phyloP scores from a whole-genome alignment of 2,888 invertebrate species.

The Prionchulus punctatus region DNA sequence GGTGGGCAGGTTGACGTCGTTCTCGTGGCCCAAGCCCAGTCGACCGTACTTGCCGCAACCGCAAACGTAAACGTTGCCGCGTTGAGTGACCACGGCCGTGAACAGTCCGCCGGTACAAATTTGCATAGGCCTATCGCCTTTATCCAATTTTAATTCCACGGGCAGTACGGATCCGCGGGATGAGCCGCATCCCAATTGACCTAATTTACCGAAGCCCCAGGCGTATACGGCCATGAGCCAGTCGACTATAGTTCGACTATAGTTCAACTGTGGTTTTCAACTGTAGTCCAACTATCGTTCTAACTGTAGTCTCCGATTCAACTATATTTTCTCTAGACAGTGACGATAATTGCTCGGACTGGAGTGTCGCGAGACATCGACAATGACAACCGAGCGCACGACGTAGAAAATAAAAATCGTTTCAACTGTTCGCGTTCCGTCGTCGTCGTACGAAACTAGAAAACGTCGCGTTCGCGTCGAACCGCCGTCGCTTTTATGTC shows the following conservation, averaged over 20 bases:
- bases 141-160: constrained; percentile 9
- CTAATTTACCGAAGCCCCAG: constrained; percentile 21
- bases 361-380: too few relatives aligned
- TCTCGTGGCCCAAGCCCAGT: constrained; percentile 18
- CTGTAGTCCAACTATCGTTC: too few relatives aligned
- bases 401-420: too few relatives aligned
- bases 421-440: too few relatives aligned
- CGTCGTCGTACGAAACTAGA: too few relatives aligned
- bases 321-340: too few relatives aligned
- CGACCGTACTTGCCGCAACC: constrained; percentile 22
- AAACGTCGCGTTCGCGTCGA: too few relatives aligned
- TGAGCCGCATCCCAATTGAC: constrained; percentile 20
- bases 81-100: constrained; percentile 15
- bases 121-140: constrained; percentile 11
- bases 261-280: background rate
- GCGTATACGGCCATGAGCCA: constrained; percentile 9
- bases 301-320: too few relatives aligned
- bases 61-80: constrained; percentile 16
- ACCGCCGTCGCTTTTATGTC: too few relatives aligned
- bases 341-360: too few relatives aligned
- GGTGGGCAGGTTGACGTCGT: constrained; percentile 13
- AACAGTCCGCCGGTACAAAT: constrained; percentile 19
- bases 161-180: background rate
- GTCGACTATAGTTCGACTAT: too few relatives aligned
- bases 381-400: too few relatives aligned